These are phyloP conservation scores for Melanaphis sacchari DNA, from an alignment of 1,140 invertebrate genomes.

Conservation along the genomic window DNA sequence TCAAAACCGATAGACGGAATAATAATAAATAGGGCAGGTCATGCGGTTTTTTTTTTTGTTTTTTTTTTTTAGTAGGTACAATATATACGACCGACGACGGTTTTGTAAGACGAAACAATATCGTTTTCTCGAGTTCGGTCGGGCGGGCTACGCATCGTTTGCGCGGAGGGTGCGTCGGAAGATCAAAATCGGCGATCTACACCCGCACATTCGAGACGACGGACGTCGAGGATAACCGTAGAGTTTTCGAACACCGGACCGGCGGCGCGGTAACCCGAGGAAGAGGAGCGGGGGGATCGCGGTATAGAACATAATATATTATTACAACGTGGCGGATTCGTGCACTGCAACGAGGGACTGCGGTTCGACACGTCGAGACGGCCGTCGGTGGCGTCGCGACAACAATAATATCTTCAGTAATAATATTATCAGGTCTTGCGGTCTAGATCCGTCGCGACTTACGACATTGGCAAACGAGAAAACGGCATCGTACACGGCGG, in stretches of 20 bases:
- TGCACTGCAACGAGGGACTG: neutral
- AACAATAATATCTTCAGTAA: too few species aligned
- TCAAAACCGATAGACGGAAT: neutral
- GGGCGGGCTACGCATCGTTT: too few species aligned
- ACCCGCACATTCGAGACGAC: too few species aligned
- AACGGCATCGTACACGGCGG: too few species aligned
- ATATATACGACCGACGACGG: too few species aligned
- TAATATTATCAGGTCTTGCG: neutral
- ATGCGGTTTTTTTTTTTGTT: neutral
- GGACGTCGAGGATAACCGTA: too few species aligned
- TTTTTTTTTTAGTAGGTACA: neutral
- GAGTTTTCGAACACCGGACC: too few species aligned
- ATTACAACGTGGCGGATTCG: neutral
- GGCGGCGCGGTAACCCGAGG: neutral
- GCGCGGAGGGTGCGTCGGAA: too few species aligned
- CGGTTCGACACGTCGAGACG: neutral
- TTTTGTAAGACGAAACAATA: too few species aligned
- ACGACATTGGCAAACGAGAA: too few species aligned
- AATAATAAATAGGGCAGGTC: neutral
- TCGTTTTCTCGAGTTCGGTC: too few species aligned
- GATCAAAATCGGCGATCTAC: too few species aligned
- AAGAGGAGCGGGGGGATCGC: neutral
- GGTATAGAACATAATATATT: neutral
- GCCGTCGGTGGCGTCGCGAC: neutral
- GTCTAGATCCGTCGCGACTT: neutral